phyloP scores from a whole-genome alignment of 2,888 invertebrate genomes.

The Agrochola lychnidis region DNA sequence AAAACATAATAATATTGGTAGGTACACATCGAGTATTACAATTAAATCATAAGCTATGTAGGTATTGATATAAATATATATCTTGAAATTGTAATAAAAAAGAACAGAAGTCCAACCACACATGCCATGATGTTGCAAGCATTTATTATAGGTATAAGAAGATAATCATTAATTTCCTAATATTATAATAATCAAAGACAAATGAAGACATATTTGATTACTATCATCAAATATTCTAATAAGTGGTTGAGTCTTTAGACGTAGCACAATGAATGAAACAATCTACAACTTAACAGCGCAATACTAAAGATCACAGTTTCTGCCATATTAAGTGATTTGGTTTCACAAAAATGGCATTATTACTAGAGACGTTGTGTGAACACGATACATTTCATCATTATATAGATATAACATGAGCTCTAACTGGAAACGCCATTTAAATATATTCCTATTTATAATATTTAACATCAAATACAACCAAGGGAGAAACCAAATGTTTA shows the following conservation, averaged over 20 bases:
- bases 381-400: constrained; percentile 72
- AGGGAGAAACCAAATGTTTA: constrained; percentile 71
- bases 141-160: constrained; percentile 34
- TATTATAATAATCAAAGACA: constrained; percentile 44
- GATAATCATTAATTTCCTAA: constrained; percentile 48
- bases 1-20: constrained; percentile 68
- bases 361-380: constrained; percentile 72
- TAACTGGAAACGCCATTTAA: constrained; percentile 73
- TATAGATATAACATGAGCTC: constrained; percentile 71
- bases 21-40: constrained; percentile 73
- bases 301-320: constrained; percentile 82
- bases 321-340: constrained; percentile 75
- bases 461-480: constrained; percentile 81
- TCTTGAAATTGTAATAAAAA: constrained; percentile 40
- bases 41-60: constrained; percentile 57
- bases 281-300: constrained; percentile 77
- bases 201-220: constrained; percentile 44
- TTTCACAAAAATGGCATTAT: constrained; percentile 72
- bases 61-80: constrained; percentile 46
- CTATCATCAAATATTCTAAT: constrained; percentile 37
- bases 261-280: constrained; percentile 56
- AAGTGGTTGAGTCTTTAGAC: constrained; percentile 41
- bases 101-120: constrained; percentile 39
- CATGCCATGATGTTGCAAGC: constrained; percentile 45
- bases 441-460: constrained; percentile 71